phyloP scores from a whole-genome alignment of 2,113 vertebrate species.

The Trichomycterus rosablanca region DNA sequence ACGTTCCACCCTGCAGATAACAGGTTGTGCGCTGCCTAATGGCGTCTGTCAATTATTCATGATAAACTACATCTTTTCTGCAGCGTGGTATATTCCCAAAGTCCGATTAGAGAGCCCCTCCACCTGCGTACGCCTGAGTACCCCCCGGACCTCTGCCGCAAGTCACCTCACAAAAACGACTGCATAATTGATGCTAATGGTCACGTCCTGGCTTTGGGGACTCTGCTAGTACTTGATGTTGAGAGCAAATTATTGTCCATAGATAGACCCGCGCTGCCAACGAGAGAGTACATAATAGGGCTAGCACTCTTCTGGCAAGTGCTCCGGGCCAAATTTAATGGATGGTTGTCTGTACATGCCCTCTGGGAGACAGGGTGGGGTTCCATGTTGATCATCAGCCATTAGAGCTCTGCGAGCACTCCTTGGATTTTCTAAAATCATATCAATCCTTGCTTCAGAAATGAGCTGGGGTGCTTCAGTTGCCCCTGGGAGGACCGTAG shows the following conservation, averaged over 20 bases:
- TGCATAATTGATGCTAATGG: slow-evolving; percentile 62
- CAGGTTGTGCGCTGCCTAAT: slow-evolving; percentile 57
- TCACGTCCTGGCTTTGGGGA: slow-evolving; percentile 23
- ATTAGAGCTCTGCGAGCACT: slow-evolving; percentile 43
- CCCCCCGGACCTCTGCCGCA: slow-evolving; percentile 44
- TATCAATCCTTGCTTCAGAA: slow-evolving; percentile 43
- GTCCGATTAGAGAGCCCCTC: slow-evolving; percentile 45
- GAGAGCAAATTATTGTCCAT: slow-evolving; percentile 39
- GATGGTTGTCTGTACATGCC: slow-evolving; percentile 43
- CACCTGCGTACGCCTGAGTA: slow-evolving; percentile 50
- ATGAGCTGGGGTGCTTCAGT: slow-evolving; percentile 19
- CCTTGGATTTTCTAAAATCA: slow-evolving; percentile 34
- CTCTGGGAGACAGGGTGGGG: slow-evolving; percentile 46
- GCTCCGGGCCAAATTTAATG: slow-evolving; percentile 58
- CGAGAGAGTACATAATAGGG: slow-evolving; percentile 9
- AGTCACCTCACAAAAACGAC: slow-evolving; percentile 56
- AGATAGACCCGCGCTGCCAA: slow-evolving; percentile 45
- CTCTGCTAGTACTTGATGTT: slow-evolving; percentile 37
- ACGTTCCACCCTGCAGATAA: too few species aligned
- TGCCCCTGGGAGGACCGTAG: slow-evolving; percentile 18
- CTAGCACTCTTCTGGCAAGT: slow-evolving; percentile 50
- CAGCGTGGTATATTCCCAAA: slow-evolving; percentile 44
- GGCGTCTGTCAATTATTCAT: slow-evolving; percentile 68
- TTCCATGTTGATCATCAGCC: slow-evolving; percentile 42
- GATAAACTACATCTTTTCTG: slow-evolving; percentile 40